Evolutionary conservation across 92 coral and sea anemone genomes (phyloP), one percentile per base, ranked within the genome.

Genomic region (Phenganax marumi): DNA sequence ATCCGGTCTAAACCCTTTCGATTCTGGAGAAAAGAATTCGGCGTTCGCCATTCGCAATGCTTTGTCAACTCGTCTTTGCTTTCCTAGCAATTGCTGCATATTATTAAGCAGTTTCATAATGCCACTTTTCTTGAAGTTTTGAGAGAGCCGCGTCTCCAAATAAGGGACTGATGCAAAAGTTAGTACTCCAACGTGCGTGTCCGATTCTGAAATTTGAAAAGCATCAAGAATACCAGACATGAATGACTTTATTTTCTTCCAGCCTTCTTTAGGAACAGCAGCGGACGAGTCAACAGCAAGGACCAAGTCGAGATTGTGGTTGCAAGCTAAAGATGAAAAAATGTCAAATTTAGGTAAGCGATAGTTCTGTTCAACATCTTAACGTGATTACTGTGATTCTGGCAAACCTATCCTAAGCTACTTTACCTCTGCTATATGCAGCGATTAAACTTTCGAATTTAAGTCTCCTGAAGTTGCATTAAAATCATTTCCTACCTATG

Each of bases 71-170:
- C 83, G 50, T n/a, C 83, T 23, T 62, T 78, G 83, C 51, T 78
- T 78, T 47, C 83, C 83, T 12, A 61, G 83, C 23, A 78, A 52
- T 78, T 78, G 83, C 52, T 78, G 55, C 83, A 78, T 78, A 58
- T 78, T 78, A 17, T 78, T 61, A 8, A 78, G 26, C 72, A 78
- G 51, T 18, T 56, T n/a, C 8, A 51, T 50, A n/a, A 78, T 78
- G 60, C 63, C 83, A 24, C 60, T 51, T 48, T 63, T 78, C 83
- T 46, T 60, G 43, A 77, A 60, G 10, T 77, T 78, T 49, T 78
- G 73, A 26, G 56, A 61, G 21, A 78, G 19, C 1, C 83, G 71
- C 8, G 73, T 78, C n/a, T 78, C 83, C 7, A 78, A 52, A 50
- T 78, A 78, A 39, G 83, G 83, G 14, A 78, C 73, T 47, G 83